These are phyloP conservation scores for Nemotelus nigrinus DNA, from an alignment of 2,888 invertebrate genomes.

Conservation along the genomic window DNA sequence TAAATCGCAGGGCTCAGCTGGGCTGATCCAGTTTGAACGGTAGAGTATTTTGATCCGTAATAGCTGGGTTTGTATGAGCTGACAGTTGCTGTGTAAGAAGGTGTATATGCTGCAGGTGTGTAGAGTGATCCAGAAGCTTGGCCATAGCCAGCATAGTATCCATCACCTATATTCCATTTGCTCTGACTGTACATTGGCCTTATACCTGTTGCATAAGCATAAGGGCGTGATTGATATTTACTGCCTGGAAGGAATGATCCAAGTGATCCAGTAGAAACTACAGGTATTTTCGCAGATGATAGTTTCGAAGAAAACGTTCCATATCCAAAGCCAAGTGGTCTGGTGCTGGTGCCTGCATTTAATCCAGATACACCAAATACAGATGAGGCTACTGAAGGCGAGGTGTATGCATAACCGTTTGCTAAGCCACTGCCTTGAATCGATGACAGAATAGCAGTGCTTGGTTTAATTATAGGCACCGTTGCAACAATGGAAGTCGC, in stretches of 20 bases:
- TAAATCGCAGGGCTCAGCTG: not conserved
- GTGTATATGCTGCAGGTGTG: not conserved
- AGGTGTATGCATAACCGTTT: not conserved
- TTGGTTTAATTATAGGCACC: no score
- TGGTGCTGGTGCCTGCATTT: no score
- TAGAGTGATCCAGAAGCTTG: not conserved
- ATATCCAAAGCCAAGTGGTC: no score
- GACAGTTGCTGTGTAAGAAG: not conserved
- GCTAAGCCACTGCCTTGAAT: no score
- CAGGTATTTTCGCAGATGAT: no score
- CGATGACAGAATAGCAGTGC: no score
- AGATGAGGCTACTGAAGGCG: not conserved
- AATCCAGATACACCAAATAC: not conserved
- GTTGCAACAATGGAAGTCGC: no score
- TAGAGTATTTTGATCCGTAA: no score
- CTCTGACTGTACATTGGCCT: conserved; percentile 9
- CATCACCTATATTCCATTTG: not conserved
- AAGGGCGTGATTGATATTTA: not conserved
- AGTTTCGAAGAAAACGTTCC: no score
- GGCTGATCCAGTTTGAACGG: not conserved
- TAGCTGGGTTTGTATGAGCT: no score
- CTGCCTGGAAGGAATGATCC: not conserved
- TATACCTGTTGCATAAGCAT: not conserved
- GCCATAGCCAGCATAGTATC: conserved; percentile 25
- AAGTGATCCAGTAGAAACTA: no score